Base-by-base conservation (phyloP, 2,888 invertebrate species). In the Eupithecia vulgata region DNA sequence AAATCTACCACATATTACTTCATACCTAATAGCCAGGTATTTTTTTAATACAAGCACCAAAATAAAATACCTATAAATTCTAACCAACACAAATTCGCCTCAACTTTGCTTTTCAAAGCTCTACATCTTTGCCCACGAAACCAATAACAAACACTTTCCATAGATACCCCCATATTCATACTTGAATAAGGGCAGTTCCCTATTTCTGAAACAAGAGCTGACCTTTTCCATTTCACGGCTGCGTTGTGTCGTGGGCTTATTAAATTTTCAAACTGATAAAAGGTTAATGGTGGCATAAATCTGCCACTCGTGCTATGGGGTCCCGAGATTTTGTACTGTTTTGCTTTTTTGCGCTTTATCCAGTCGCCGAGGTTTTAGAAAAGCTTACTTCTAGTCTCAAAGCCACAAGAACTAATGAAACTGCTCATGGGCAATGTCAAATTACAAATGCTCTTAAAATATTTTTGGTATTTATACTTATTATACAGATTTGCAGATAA, bases 221-320 rank as follows among this genome's bases (percentile, higher is more conserved):
- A 83, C 87, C 87, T 87, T 87, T 85, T 59, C 69, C 76, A 75
- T 80, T 79, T 78, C 78, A 79, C 81, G 81, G 73, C 65, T 67
- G 78, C 72, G 69, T 74, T 73, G 77, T 77, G 72, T 30, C 74
- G 75, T 71, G n/a, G 71, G 69, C 72, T 76, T 78, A 78, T 77
- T 78, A 77, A 78, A 80, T 78, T 77, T 78, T 78, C 75, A 76
- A 75, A 78, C 74, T 77, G 76, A 77, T 76, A 76, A 77, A 80
- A 80, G 78, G 80, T 78, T 77, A 76, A 80, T 80, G 74, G 74
- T 67, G 68, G 70, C 75, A 77, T 79, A 78, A 79, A 77, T 79
- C 71, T 75, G 57, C 57, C 42, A 70, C 68, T 73, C 76, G 76
- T 76, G 75, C 34, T 76, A 75, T 74, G 75, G 73, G 75, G 67